A percentile compares a stretch with the other conserved stretches of the same genome.
These are phyloP conservation scores for Aselliscus stoliczkanus DNA, from an alignment of 2,797 vertebrate species.

Conservation along the genomic window DNA sequence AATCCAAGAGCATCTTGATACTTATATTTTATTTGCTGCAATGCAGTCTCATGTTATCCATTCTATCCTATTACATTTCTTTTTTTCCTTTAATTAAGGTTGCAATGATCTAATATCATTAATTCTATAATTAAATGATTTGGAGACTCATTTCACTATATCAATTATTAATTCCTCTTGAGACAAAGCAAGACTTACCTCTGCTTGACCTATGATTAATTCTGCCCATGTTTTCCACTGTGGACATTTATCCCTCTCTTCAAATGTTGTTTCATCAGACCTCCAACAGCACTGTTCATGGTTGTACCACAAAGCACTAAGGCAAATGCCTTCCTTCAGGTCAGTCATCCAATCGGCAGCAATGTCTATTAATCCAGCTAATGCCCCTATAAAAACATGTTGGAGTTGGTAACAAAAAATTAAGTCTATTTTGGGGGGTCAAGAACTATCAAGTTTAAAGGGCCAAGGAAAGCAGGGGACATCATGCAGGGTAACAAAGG, in stretches of 20 bases:
- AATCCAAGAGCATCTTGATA: background rate
- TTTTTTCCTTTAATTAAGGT: background rate
- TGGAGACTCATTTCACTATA: background rate
- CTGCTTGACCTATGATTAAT: constrained; percentile 96
- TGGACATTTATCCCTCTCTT: constrained; percentile 97
- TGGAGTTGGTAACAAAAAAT: background rate
- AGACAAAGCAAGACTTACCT: constrained; percentile 84
- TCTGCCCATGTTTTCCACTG: constrained; percentile 99
- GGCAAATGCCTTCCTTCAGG: constrained; percentile 97
- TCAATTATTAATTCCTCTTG: background rate
- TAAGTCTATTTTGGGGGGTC: background rate
- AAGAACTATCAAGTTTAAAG: background rate
- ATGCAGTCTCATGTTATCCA: background rate
- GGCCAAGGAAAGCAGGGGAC: background rate
- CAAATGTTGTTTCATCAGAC: constrained; percentile 96
- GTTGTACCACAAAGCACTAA: constrained; percentile 98
- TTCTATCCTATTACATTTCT: background rate
- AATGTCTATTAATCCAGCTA: constrained; percentile 98
- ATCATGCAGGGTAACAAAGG: background rate
- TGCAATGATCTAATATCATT: background rate
- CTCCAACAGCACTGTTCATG: constrained; percentile 99
- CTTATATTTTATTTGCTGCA: background rate
- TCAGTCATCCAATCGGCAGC: constrained; percentile 99
- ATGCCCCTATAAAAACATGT: constrained; percentile 85
- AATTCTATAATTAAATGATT: constrained; percentile 6